A percentile compares a stretch with the other conserved stretches of the same genome.
Conservation (phyloP, 2,888 invertebrate species). For the Ophion costatus region DNA sequence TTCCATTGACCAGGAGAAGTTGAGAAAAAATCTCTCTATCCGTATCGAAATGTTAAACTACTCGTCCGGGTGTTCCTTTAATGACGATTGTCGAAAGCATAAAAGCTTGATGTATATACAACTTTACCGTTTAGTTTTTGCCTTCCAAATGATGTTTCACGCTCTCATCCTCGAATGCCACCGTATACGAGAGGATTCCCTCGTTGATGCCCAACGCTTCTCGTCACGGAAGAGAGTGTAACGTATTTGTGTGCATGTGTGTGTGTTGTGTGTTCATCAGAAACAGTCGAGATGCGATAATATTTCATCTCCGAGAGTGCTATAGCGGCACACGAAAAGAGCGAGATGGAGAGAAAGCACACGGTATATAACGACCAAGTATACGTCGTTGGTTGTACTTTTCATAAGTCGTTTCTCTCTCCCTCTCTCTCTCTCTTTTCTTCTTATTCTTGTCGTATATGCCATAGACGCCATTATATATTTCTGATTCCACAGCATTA, state of each 20-base stretch:
- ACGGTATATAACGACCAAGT: constrained; percentile 41
- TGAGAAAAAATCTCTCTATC: not conserved
- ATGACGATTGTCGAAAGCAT: constrained; percentile 7
- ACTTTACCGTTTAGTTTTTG: constrained; percentile 28
- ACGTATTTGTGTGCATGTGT: not conserved
- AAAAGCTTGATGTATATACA: not conserved
- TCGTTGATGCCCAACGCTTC: constrained; percentile 33
- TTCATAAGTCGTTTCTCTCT: constrained; percentile 36
- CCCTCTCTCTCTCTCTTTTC: not conserved
- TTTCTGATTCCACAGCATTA: constrained; percentile 62
- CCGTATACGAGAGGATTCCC: constrained; percentile 39
- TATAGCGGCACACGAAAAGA: constrained; percentile 34
- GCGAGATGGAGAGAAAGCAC: constrained; percentile 7
- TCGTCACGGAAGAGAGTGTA: constrained; percentile 31
- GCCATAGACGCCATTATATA: constrained; percentile 58
- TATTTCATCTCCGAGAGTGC: constrained; percentile 59
- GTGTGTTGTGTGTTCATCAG: constrained; percentile 34
- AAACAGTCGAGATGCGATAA: constrained; percentile 57
- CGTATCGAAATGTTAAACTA: constrained; percentile 33
- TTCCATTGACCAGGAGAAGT: not conserved
- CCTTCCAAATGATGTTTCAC: constrained; percentile 37
- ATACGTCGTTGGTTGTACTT: constrained; percentile 52
- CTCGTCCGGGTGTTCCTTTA: not conserved
- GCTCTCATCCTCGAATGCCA: constrained; percentile 36
- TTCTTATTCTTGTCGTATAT: constrained; percentile 24